phyloP scores from a whole-genome alignment of 92 coral and sea anemone genomes.

The Palythoa grandis region DNA sequence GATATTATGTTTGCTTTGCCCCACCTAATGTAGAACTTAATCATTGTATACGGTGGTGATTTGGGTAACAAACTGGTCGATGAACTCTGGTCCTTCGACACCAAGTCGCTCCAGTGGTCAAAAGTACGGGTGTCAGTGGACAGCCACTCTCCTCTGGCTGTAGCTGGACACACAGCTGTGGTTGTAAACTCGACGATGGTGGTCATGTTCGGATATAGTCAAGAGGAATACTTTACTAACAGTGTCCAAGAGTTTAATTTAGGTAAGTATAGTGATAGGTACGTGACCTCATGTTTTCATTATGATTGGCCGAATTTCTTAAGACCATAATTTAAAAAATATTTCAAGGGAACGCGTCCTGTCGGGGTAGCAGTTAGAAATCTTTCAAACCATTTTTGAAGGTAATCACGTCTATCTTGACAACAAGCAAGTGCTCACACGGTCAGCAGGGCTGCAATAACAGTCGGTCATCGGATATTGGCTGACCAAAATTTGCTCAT shows the following conservation, averaged over 20 bases:
- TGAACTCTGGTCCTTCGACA: constrained; percentile 77
- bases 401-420: too few relatives aligned
- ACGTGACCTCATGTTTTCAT: background rate
- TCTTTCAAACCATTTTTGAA: too few relatives aligned
- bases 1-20: background rate
- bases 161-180: constrained; percentile 93
- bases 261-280: constrained; percentile 48
- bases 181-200: constrained; percentile 74
- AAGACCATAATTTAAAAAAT: too few relatives aligned
- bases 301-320: too few relatives aligned
- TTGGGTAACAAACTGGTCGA: constrained; percentile 48
- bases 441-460: too few relatives aligned
- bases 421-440: too few relatives aligned
- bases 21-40: constrained; percentile 44
- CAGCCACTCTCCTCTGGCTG: constrained; percentile 68
- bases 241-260: constrained; percentile 86
- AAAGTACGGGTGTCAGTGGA: constrained; percentile 31
- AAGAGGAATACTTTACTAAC: constrained; percentile 63
- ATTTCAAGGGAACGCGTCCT: too few relatives aligned
- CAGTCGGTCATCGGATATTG: too few relatives aligned
- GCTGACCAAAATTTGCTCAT: too few relatives aligned
- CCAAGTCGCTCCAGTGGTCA: constrained; percentile 59
- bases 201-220: constrained; percentile 84
- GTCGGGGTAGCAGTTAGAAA: too few relatives aligned
- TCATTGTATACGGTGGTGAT: constrained; percentile 87